phyloP scores from a whole-genome alignment of 1,140 invertebrate genomes.

The Penaeus indicus region DNA sequence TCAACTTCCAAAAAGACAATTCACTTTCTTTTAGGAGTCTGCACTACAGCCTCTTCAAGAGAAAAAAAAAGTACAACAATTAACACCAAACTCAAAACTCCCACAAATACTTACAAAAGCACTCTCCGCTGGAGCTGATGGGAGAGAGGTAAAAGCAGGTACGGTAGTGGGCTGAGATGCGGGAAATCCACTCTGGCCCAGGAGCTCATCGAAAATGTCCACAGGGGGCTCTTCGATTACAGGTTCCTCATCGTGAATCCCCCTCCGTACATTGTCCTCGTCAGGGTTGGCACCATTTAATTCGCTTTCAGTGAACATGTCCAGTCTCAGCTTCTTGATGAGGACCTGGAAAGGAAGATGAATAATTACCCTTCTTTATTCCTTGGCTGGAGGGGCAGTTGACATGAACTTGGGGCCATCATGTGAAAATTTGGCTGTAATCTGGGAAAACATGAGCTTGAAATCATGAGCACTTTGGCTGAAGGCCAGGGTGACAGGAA shows the following conservation, averaged over 20 bases:
- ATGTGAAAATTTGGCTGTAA: too few species aligned
- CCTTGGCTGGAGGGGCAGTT: too few species aligned
- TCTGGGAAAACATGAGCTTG: too few species aligned
- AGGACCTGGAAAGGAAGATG: slow-evolving; percentile 68
- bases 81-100: neutral
- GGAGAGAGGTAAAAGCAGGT: slow-evolving; percentile 1
- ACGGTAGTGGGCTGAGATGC: slow-evolving; percentile 14
- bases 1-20: too few species aligned
- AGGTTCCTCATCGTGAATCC: slow-evolving; percentile 69
- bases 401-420: too few species aligned
- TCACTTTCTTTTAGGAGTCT: too few species aligned
- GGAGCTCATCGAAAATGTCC: slow-evolving; percentile 74
- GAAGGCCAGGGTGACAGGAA: too few species aligned
- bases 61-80: neutral
- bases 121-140: neutral
- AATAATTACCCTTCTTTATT: neutral
- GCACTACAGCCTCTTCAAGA: neutral
- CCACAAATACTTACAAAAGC: neutral
- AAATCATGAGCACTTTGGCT: too few species aligned
- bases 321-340: slow-evolving; percentile 71
- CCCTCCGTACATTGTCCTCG: slow-evolving; percentile 66
- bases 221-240: slow-evolving; percentile 64
- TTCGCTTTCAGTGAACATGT: slow-evolving; percentile 67
- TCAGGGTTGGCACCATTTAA: slow-evolving; percentile 10
- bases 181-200: slow-evolving; percentile 69